Evolutionary conservation across 2,113 vertebrate genomes (phyloP), one percentile per base, ranked within the genome.

Genomic region (Rostratula benghalensis): DNA sequence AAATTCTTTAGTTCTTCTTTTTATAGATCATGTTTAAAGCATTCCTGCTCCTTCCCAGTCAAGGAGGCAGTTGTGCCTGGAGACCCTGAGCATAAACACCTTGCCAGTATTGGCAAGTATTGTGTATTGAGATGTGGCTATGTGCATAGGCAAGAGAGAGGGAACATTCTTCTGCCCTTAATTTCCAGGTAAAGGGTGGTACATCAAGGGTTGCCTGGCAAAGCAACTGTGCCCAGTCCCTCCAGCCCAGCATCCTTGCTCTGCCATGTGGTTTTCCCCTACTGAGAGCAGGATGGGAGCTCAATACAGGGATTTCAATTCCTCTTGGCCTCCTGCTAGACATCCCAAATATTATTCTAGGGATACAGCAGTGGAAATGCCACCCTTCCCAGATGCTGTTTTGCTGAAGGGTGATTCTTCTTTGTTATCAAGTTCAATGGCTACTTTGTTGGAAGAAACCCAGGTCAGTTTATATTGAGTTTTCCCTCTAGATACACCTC

Each of bases 61-160:
- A 28, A 53, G 30, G 22, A 86, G 30, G 18, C 1, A 4, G 39
- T 45, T 74, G 39, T 81, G 54, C 33, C 12, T 8, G 3, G 39
- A 48, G n/a, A 43, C 23, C 30, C n/a, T 3, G 28, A n/a, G 54
- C 54, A 43, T 20, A 24, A 60, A 21, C 22, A 48, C 11, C 0
- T 1, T 3, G 6, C 16, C 1, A 4, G 22, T 20, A 68, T 56
- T 30, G 53, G 19, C 0, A 5, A n/a, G n/a, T 0, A 1, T 22
- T 30, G 25, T 8, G 5, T 35, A 6, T 22, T 1, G 6, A 18
- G 23, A 28, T 16, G 8, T 10, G 68, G 59, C 31, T 81, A 16
- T 15, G 67, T 11, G 19, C 22, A 11, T 8, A 15, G 37, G 79
- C 30, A 45, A 24, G 31, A n/a, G 21, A 27, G 53, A 14, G 22